Conservation (phyloP, 2,797 vertebrate genomes). For the Sebastes steindachneri region DNA sequence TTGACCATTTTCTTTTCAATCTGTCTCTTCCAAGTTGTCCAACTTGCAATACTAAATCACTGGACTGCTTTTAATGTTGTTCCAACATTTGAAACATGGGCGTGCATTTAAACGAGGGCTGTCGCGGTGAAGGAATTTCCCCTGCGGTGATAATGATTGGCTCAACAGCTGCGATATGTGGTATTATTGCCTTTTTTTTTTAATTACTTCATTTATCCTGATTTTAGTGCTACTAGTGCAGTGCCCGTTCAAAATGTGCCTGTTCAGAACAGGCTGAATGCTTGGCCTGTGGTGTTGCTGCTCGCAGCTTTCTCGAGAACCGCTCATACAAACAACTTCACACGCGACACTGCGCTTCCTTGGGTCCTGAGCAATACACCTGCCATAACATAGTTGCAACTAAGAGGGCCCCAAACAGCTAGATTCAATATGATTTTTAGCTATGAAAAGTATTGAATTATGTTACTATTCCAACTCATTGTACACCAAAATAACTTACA, state of each 20-base stretch:
- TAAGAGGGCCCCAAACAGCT: too few species aligned
- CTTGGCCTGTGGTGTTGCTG: not conserved
- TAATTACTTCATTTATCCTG: not conserved
- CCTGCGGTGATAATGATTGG: not conserved
- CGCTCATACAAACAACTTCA: not conserved
- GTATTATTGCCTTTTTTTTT: not conserved
- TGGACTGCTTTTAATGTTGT: not conserved
- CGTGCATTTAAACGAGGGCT: conserved; percentile 17
- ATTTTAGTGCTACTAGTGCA: not conserved
- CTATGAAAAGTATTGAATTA: too few species aligned
- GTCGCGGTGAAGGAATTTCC: not conserved
- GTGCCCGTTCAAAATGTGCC: not conserved
- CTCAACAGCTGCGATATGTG: not conserved
- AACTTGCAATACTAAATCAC: not conserved
- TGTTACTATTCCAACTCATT: too few species aligned
- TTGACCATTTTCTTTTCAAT: not conserved
- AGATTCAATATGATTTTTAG: too few species aligned
- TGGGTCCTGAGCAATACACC: not conserved
- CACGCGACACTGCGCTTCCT: not conserved
- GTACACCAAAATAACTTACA: too few species aligned
- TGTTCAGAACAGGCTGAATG: not conserved
- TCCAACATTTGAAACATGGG: conserved; percentile 14
- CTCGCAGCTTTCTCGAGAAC: not conserved
- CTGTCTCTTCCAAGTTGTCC: not conserved
- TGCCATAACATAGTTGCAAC: too few species aligned